Conservation (phyloP, 2,888 invertebrate genomes). For the Drosophila buzzatii region DNA sequence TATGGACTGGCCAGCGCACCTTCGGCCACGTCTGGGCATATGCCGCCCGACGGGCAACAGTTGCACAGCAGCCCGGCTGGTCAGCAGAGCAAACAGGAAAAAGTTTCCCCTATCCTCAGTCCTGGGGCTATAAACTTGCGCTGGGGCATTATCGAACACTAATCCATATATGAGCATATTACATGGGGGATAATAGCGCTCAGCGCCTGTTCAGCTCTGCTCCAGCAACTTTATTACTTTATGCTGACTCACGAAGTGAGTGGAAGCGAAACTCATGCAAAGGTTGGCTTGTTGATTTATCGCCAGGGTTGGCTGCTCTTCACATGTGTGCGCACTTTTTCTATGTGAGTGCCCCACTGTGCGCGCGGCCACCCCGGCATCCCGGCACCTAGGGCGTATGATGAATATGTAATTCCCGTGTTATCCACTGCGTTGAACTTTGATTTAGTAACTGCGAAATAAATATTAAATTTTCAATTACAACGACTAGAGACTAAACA, state of each 20-base stretch:
- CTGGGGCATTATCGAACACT: conserved; percentile 68
- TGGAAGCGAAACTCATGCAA: conserved; percentile 69
- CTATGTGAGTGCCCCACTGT: conserved; percentile 45
- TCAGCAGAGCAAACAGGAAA: conserved; percentile 30
- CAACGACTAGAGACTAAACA: conserved; percentile 38
- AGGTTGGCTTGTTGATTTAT: conserved; percentile 78
- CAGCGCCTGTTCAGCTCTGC: neutral
- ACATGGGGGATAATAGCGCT: conserved; percentile 55
- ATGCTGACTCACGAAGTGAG: conserved; percentile 69
- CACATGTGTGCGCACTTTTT: conserved; percentile 52
- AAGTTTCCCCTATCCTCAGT: conserved; percentile 10
- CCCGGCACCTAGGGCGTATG: conserved; percentile 64
- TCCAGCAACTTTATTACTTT: conserved; percentile 72
- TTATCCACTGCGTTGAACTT: conserved; percentile 75
- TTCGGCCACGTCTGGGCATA: conserved; percentile 32
- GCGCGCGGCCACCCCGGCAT: conserved; percentile 40
- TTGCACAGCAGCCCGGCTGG: conserved; percentile 30
- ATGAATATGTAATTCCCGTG: conserved; percentile 75
- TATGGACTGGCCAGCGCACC: conserved; percentile 44
- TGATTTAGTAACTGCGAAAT: conserved; percentile 81
- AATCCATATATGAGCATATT: conserved; percentile 70
- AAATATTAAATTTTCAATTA: conserved; percentile 80
- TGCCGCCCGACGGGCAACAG: conserved; percentile 34
- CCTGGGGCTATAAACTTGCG: conserved; percentile 24
- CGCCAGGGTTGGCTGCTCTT: conserved; percentile 49